Percentiles rank a stretch among this genome's conserved stretches.
Conservation (phyloP, 2,888 invertebrate species). For the Minunthozetes semirufus region DNA sequence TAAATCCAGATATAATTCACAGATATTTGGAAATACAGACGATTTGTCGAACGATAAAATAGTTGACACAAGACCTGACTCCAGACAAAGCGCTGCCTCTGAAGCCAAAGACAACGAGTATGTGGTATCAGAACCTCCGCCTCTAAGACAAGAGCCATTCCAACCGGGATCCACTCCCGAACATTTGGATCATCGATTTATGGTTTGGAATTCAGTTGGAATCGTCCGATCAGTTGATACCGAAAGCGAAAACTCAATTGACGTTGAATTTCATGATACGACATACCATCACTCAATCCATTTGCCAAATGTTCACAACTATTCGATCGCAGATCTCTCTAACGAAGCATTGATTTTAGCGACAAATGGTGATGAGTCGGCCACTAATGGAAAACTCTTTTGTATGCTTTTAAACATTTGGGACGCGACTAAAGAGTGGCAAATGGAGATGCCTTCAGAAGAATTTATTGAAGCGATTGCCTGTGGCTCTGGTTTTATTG, state of each 20-base stretch:
- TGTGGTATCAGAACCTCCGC: constrained; percentile 25
- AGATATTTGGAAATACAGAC: constrained; percentile 40
- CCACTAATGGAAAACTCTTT: constrained; percentile 59
- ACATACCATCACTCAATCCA: constrained; percentile 81
- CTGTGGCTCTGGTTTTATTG: constrained; percentile 63
- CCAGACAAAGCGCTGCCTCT: background rate
- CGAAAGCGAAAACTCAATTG: constrained; percentile 68
- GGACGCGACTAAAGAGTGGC: constrained; percentile 75
- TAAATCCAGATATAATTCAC: constrained; percentile 45
- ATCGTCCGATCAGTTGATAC: constrained; percentile 71
- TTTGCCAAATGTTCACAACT: constrained; percentile 73
- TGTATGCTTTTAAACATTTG: constrained; percentile 65
- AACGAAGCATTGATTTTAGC: constrained; percentile 70
- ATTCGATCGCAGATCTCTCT: constrained; percentile 81
- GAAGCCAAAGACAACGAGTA: constrained; percentile 29
- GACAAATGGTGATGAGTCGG: constrained; percentile 27
- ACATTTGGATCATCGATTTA: constrained; percentile 70
- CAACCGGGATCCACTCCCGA: constrained; percentile 82
- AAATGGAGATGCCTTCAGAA: constrained; percentile 63
- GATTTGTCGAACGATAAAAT: constrained; percentile 35
- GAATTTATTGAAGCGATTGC: constrained; percentile 62
- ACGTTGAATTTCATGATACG: constrained; percentile 91
- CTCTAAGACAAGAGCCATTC: constrained; percentile 65
- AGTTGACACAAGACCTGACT: background rate
- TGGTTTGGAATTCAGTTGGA: constrained; percentile 88